Evolutionary conservation across 2,797 vertebrate species (phyloP), one percentile per base, ranked within the genome.

Genomic region (Myiotriccus ornatus): DNA sequence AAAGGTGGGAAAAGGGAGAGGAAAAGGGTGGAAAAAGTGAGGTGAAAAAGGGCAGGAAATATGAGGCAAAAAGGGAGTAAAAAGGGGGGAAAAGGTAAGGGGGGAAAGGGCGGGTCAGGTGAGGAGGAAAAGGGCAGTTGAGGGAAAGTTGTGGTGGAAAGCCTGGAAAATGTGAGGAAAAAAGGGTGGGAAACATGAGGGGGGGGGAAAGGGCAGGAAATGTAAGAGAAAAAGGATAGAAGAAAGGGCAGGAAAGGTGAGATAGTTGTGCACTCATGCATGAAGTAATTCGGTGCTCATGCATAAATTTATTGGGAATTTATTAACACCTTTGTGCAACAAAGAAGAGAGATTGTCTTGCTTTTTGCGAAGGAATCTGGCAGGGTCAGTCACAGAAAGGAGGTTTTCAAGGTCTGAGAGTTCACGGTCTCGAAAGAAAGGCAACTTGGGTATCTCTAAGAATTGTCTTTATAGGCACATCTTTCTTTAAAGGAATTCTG

Each of bases 131-230:
- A 78, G 35, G 12, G 5, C 7, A 8, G 21, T 41, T 41, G 39
- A 41, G 39, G 39, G 30, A 53, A 63, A 35, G 4, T 18, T 39
- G n/a, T 44, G 16, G 27, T 14, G 0, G 4, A 50, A 28, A 11
- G 12, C 37, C 24, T 0, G 0, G 3, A 11, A 27, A 53, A 60
- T 32, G 0, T 32, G 17, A 47, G 22, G 10, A 24, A 10, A 8
- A 37, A 28, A 37, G 12, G 4, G 35, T 16, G 11, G 57, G 24
- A 60, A 60, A 39, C 15, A 27, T 28, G 25, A 43, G 18, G 39
- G 25, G 39, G 25, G 18, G 53, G 24, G 16, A 57, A 35, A 57
- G n/a, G 23, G n/a, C 55, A 34, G 55, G 32, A 43, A 82, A 81
- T 24, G 8, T 35, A 34, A 35, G 8, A 6, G 30, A 50, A 60